These are phyloP conservation scores for Spea hammondii DNA, from an alignment of 2,797 vertebrate species.

Conservation along the genomic window DNA sequence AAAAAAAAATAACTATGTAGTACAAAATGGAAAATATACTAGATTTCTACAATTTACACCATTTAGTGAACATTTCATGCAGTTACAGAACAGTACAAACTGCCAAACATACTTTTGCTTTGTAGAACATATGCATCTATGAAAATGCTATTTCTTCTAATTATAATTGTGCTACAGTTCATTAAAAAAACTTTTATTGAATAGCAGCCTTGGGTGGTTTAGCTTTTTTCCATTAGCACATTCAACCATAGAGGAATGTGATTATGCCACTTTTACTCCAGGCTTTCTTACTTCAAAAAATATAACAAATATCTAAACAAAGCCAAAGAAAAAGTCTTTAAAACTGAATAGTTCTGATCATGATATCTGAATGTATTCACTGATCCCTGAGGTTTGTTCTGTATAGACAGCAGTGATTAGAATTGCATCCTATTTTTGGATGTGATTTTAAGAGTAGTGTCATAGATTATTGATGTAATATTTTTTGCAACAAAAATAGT, in stretches of 20 bases:
- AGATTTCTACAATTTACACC: not conserved
- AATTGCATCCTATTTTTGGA: too few species aligned
- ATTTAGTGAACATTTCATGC: not conserved
- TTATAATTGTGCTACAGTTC: constrained; percentile 6
- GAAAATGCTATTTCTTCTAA: constrained; percentile 12
- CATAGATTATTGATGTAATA: too few species aligned
- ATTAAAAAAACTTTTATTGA: not conserved
- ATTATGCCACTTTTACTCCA: not conserved
- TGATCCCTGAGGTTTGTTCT: too few species aligned
- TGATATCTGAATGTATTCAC: too few species aligned
- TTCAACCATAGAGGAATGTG: not conserved
- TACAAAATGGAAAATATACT: not conserved
- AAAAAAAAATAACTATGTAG: not conserved
- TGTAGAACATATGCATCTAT: not conserved
- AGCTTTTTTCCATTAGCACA: not conserved
- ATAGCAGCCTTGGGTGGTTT: constrained; percentile 3
- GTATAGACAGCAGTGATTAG: too few species aligned
- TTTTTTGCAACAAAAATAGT: too few species aligned
- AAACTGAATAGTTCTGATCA: too few species aligned
- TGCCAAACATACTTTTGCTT: not conserved
- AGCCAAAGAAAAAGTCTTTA: not conserved
- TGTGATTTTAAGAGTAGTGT: too few species aligned
- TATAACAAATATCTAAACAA: not conserved
- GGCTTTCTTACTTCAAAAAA: not conserved
- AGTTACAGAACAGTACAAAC: constrained; percentile 1